Base-by-base conservation (phyloP, 2,113 vertebrate species). In the Calyptomena viridis region DNA sequence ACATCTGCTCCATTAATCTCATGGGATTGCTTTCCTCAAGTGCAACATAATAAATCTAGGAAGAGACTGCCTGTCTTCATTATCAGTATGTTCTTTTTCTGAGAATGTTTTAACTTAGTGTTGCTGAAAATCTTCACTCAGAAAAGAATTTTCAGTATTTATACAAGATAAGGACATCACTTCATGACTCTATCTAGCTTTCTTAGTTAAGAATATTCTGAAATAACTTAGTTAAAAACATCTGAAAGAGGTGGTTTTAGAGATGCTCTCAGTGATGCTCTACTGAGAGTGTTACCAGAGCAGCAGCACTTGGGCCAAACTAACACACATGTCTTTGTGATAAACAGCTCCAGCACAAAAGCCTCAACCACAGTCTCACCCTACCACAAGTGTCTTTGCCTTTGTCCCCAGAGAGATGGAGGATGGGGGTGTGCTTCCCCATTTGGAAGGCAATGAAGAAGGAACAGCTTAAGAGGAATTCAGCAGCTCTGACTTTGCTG, bases 1-100 rank as follows among this genome's bases (percentile, higher is more conserved):
- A 25, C 35, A 23, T 87, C 78, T 96, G 89, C 50, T 85, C 71
- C 49, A 37, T 95, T 93, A 87, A 73, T 84, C 78, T 76, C 49
- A 5, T 39, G 78, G 44, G 91, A 80, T 78, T 87, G 63, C 74
- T 90, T 89, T 89, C 71, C n/a, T 87, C 53, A 53, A 89, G 50
- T 77, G 62, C 66, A 66, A 69, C 68, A 56, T 60, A 69, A 46
- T 84, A 82, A 75, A 85, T 80, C 58, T 69, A 30, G 60, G 60
- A 78, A 79, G 78, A 87, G 42, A 30, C 33, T 55, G 39, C 23
- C 75, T 77, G 46, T 62, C 35, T 75, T 74, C 1, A 1, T 77
- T 79, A 79, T 71, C 84, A 87, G 24, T n/a, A 23, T 37, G 39
- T 62, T 85, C 33, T 55, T 67, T 74, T 74, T 24, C 66, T 83